Evolutionary conservation across 2,113 vertebrate species (phyloP).

Genomic region (Sylvia atricapilla): DNA sequence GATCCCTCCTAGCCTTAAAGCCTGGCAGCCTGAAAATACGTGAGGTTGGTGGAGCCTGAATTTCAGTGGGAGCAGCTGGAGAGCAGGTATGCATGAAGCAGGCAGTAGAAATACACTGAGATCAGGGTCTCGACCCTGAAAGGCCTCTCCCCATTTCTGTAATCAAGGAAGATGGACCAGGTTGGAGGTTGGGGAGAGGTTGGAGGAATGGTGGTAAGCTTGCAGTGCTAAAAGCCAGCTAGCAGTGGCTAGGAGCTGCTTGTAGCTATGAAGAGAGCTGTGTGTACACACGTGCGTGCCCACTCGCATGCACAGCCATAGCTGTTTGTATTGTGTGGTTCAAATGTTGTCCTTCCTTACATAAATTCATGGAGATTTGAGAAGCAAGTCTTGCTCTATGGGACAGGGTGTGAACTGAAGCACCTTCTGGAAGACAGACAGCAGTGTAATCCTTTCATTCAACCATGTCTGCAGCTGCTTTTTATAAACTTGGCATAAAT

Average conservation of each 20-base stretch:
- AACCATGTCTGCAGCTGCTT: constrained; percentile 81
- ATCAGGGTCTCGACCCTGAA: not conserved
- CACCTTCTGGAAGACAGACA: constrained; percentile 81
- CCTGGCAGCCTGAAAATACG: not conserved
- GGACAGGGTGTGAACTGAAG: constrained; percentile 59
- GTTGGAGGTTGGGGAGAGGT: not conserved
- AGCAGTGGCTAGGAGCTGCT: not conserved
- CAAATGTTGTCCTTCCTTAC: not conserved
- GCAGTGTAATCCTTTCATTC: constrained; percentile 82
- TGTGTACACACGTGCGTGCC: not conserved
- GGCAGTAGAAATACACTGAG: not conserved
- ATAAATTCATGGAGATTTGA: constrained; percentile 2
- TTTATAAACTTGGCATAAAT: constrained; percentile 79
- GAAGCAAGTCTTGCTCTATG: not conserved
- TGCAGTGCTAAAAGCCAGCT: not conserved
- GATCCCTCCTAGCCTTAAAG: not conserved
- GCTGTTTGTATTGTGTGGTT: not conserved
- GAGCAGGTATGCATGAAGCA: not conserved
- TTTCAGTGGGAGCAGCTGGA: not conserved
- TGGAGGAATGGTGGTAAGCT: not conserved
- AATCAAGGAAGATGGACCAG: not conserved
- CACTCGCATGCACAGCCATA: not conserved
- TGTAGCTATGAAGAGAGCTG: not conserved
- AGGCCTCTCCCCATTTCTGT: not conserved
- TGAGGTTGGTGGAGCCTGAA: constrained; percentile 4